These are phyloP conservation scores for Chrysochloris asiatica DNA, from an alignment of 2,113 vertebrate species.

Conservation along the genomic window DNA sequence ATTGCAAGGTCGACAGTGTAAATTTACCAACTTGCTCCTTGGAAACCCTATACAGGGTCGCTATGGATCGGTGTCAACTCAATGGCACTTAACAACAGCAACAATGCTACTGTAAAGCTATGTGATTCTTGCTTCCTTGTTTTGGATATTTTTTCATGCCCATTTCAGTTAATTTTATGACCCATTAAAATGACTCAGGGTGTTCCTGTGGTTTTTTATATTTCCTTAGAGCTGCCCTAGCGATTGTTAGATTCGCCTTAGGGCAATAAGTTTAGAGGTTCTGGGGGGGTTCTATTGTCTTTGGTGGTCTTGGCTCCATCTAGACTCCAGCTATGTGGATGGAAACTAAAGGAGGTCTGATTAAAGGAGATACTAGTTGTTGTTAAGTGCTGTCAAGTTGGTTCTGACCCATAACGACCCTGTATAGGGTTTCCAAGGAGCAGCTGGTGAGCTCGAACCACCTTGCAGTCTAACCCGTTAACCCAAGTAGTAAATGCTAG, in stretches of 20 bases:
- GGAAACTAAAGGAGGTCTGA: background rate
- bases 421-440: too few species aligned
- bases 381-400: too few species aligned
- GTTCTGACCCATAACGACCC: too few species aligned
- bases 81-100: too few species aligned
- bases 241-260: background rate
- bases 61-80: too few species aligned
- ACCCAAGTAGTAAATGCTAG: too few species aligned
- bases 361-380: background rate
- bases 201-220: background rate
- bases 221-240: constrained; percentile 24
- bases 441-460: too few species aligned
- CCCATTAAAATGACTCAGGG: background rate
- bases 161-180: constrained; percentile 42
- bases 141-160: background rate
- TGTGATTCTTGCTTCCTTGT: constrained; percentile 46
- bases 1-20: too few species aligned
- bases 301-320: background rate
- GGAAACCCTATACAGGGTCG: too few species aligned
- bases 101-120: constrained; percentile 25
- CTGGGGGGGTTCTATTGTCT: background rate
- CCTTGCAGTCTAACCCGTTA: too few species aligned
- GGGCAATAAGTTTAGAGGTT: background rate
- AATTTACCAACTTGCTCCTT: too few species aligned
- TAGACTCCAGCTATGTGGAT: background rate